Base-by-base conservation (phyloP, 2,888 invertebrate genomes). In the Sarcophaga carnaria region DNA sequence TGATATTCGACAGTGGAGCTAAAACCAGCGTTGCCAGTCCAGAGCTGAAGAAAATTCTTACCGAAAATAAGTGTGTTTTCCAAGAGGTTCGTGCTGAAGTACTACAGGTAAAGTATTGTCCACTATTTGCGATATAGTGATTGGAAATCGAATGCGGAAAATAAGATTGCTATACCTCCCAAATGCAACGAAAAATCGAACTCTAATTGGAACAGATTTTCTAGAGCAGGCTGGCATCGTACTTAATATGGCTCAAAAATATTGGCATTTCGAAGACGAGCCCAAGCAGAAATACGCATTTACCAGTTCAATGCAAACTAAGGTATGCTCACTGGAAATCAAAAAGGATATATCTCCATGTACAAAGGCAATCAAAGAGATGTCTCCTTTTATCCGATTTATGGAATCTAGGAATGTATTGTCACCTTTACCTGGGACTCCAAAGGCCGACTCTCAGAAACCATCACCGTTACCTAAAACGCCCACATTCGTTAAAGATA, bases 231-330 rank as follows among this genome's bases (percentile, higher is more conserved):
- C 27, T 27, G 27, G 27, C 27, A 27, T 27, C 27, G 27, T 27
- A 27, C 27, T 27, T 4, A 27, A 27, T 27, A 27, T 27, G 27
- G 27, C 27, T 3, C 4, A 27, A 67, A 77, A 47, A 66, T 27
- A 27, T 63, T 79, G 71, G 75, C 63, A 81, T 76, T 81, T 76
- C 63, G 75, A 76, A 12, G 66, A 83, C 20, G 14, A 72, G n/a
- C 27, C 78, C 10, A 64, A 74, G 47, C 27, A 47, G 90, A 59
- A 86, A 25, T 70, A 47, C 27, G 17, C 47, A 11, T 81, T 85
- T 76, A 27, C 64, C 27, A 27, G 27, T 27, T 27, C 27, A 27
- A 27, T 27, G 27, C 27, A 27, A 4, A 27, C 27, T 27, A 27
- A 27, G 27, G 27, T 25, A 25, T 25, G 25, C 3, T 25, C 25